Conservation (phyloP, 2,888 invertebrate genomes). For the Fissipunctia ypsillon region DNA sequence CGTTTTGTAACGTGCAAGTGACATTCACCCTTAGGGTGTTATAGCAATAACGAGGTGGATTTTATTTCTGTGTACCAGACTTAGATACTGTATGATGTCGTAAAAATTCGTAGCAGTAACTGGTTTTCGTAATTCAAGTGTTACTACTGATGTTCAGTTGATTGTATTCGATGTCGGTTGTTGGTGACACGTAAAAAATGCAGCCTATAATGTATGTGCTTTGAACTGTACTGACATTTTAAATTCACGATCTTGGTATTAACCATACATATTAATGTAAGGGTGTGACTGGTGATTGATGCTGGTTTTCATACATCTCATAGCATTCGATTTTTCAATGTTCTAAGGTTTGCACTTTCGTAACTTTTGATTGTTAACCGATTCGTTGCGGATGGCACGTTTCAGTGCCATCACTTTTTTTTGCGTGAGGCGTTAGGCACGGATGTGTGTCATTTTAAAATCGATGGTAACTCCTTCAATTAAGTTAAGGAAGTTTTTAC, state of each 20-base stretch:
- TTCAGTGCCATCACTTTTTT: no score
- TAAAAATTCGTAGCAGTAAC: neutral
- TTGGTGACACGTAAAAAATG: neutral
- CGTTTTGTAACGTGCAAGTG: neutral
- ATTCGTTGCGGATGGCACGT: no score
- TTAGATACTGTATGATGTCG: neutral
- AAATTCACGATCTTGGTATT: constrained; percentile 1
- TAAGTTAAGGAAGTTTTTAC: no score
- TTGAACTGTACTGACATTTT: constrained; percentile 8
- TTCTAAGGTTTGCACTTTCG: neutral
- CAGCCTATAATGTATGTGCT: neutral
- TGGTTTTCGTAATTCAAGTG: no score
- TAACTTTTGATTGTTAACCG: neutral
- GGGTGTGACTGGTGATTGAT: neutral
- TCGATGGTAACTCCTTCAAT: no score
- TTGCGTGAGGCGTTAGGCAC: no score
- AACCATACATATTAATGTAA: no score
- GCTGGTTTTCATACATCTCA: constrained; percentile 6
- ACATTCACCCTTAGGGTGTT: neutral
- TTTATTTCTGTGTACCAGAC: neutral
- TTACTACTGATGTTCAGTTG: no score
- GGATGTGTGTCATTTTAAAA: no score
- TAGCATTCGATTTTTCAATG: neutral
- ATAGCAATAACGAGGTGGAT: neutral
- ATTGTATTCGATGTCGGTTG: neutral